phyloP scores from a whole-genome alignment of 2,113 vertebrate species.

The Catharus minimus region DNA sequence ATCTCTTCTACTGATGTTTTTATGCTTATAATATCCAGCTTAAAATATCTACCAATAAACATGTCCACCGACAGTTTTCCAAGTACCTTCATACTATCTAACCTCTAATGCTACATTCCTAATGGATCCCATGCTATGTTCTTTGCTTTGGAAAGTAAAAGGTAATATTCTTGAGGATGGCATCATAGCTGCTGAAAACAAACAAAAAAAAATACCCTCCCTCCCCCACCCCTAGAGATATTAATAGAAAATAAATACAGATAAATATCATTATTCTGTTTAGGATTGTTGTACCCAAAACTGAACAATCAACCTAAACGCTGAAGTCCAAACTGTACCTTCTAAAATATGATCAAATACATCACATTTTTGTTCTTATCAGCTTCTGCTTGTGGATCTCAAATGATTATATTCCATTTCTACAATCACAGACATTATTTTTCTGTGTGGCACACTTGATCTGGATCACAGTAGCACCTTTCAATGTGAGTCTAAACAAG shows the following conservation, averaged over 20 bases:
- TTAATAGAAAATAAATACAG: background rate
- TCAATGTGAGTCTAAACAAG: background rate
- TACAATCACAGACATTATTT: background rate
- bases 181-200: background rate
- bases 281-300: background rate
- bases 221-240: fast-evolving
- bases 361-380: background rate
- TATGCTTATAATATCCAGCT: background rate
- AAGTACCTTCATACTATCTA: background rate
- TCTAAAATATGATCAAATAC: background rate
- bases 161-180: background rate
- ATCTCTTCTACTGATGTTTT: background rate
- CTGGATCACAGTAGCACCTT: background rate
- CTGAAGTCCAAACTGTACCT: background rate
- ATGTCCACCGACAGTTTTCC: background rate
- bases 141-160: background rate
- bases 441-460: background rate
- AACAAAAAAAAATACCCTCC: background rate
- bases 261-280: background rate
- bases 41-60: background rate
- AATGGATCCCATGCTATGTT: background rate
- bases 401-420: background rate
- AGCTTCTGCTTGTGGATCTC: background rate
- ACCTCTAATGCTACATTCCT: background rate
- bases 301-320: background rate